Evolutionary conservation across 2,113 vertebrate species (phyloP).

Genomic region (Petrocephalus microphthalmus): DNA sequence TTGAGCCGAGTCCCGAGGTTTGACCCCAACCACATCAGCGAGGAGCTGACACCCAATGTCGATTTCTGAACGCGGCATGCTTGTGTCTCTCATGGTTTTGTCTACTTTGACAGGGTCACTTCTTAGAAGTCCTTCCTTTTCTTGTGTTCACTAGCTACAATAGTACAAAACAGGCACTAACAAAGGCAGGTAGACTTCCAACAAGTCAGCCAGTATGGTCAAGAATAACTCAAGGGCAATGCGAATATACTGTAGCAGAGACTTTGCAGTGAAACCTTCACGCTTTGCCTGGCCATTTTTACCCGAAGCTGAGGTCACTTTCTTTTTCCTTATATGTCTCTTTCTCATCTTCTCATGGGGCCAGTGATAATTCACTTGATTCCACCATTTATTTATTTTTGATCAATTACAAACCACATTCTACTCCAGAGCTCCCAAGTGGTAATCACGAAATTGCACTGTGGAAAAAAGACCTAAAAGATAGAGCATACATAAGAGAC

Average conservation of each 20-base stretch:
- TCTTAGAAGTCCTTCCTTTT: background rate
- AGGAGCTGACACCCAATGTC: background rate
- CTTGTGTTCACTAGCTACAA: background rate
- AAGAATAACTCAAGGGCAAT: conserved; percentile 1
- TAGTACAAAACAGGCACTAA: background rate
- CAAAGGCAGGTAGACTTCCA: background rate
- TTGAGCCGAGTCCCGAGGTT: background rate
- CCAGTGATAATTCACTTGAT: background rate
- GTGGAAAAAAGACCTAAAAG: background rate
- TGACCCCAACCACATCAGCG: background rate
- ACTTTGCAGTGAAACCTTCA: background rate
- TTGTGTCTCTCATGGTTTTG: background rate
- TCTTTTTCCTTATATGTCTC: no score
- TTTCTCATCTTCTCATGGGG: background rate
- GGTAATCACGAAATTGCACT: background rate
- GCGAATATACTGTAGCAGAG: background rate
- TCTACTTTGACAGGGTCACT: background rate
- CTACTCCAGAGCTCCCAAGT: background rate
- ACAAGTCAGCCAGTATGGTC: background rate
- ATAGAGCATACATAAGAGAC: background rate
- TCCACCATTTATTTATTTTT: background rate
- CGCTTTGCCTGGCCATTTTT: background rate
- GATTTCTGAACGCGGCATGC: background rate
- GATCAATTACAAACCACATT: background rate
- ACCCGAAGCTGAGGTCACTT: background rate